Base-by-base conservation (phyloP, 1,140 invertebrate genomes). In the Procambarus clarkii region DNA sequence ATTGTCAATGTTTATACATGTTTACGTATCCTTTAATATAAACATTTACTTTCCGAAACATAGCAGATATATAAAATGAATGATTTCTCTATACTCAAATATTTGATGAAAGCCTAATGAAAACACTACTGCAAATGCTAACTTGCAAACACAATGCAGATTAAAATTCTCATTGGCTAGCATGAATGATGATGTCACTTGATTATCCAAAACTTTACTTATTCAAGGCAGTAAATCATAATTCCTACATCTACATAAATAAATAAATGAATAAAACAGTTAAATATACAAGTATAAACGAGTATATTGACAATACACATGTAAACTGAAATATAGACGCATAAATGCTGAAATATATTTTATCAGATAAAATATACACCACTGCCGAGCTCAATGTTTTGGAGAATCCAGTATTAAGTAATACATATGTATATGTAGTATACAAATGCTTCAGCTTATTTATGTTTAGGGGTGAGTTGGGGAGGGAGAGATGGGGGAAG, bases 41-140 rank as follows among this genome's bases (percentile, higher is more conserved):
- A 81, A 81, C 79, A 81, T 81, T 81, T 81, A 81, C 79, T 45
- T 54, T 81, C 79, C 79, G n/a, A 81, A 81, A 81, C 79, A 81
- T 81, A 81, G 79, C 79, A 54, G 79, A 81, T 48, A 81, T 81
- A 54, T 81, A 81, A 81, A 81, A 81, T 81, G 79, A 81, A 48
- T 81, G 79, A 81, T 81, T 8, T 54, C 48, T 80, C 46, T 81
- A 4, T 21, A 81, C 79, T 54, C 46, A 74, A 54, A 81, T 8
- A 50, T 18, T 24, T 81, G 46, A 81, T 81, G 79, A 81, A 81
- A 81, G 48, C 48, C 79, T 54, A 81, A 81, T 48, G 15, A 81
- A 81, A 81, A 50, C 48, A 81, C 79, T 81, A 81, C 79, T 54
- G 79, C 79, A 81, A 54, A 81, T 81, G 79, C 79, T 81, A 81